phyloP scores from a whole-genome alignment of 2,888 invertebrate species.

The Carterocephalus palaemon region DNA sequence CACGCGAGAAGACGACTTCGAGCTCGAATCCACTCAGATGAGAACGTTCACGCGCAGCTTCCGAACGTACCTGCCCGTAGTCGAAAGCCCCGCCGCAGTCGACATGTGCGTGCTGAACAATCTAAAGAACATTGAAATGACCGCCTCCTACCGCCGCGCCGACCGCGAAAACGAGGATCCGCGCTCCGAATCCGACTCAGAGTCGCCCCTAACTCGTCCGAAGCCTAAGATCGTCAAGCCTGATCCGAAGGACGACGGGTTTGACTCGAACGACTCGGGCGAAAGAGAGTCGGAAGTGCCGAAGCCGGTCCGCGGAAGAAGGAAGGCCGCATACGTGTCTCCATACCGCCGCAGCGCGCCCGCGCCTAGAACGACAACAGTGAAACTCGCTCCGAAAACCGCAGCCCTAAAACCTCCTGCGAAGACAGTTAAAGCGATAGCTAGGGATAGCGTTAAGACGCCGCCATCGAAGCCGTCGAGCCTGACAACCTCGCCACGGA shows the following conservation, averaged over 20 bases:
- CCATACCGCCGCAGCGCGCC: slow-evolving; percentile 70
- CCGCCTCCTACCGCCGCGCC: slow-evolving; percentile 52
- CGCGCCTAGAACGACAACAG: slow-evolving; percentile 36
- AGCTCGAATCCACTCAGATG: slow-evolving; percentile 79
- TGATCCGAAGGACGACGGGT: slow-evolving; percentile 56
- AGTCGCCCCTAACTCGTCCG: slow-evolving; percentile 47
- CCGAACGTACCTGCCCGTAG: slow-evolving; percentile 69
- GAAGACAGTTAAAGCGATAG: slow-evolving; percentile 49
- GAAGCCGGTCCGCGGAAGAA: slow-evolving; percentile 81
- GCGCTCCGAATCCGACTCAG: slow-evolving; percentile 68
- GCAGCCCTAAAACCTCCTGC: slow-evolving; percentile 39
- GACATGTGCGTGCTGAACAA: slow-evolving; percentile 71
- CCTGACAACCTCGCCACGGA: slow-evolving; percentile 62
- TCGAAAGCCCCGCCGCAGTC: slow-evolving; percentile 66
- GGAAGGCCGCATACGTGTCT: slow-evolving; percentile 84
- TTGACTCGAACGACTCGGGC: slow-evolving; percentile 68
- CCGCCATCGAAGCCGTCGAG: slow-evolving; percentile 46
- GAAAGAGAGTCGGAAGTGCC: slow-evolving; percentile 65
- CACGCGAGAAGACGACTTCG: slow-evolving; percentile 81
- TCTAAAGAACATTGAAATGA: slow-evolving; percentile 70
- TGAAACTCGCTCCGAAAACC: slow-evolving; percentile 38
- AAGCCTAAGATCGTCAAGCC: slow-evolving; percentile 82
- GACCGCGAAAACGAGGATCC: slow-evolving; percentile 46
- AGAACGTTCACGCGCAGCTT: slow-evolving; percentile 79
- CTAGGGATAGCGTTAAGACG: slow-evolving; percentile 53